A percentile compares a stretch with the other conserved stretches of the same genome.
These are phyloP conservation scores for Oscheius sp. DNA, from an alignment of 2,888 invertebrate species.

Conservation along the genomic window DNA sequence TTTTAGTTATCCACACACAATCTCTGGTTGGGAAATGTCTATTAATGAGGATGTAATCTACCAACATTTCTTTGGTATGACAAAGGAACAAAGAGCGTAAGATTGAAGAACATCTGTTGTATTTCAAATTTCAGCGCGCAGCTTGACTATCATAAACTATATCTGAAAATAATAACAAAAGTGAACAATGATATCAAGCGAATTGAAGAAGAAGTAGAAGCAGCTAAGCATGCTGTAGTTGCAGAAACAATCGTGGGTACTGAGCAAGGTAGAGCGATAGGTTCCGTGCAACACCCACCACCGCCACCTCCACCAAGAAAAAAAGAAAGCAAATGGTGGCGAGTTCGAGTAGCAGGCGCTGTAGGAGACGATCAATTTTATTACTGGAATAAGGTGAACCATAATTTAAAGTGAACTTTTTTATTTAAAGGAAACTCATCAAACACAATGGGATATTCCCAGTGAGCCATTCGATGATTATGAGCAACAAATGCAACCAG, in stretches of 20 bases:
- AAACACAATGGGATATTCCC: constrained; percentile 29
- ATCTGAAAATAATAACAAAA: too few relatives aligned
- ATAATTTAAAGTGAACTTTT: neutral
- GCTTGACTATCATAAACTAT: too few relatives aligned
- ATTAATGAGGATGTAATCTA: too few relatives aligned
- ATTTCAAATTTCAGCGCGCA: too few relatives aligned
- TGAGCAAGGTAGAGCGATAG: neutral
- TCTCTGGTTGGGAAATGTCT: too few relatives aligned
- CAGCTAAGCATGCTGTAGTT: neutral
- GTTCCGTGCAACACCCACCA: neutral
- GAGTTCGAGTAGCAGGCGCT: constrained; percentile 82
- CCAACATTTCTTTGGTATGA: too few relatives aligned
- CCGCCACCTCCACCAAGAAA: constrained; percentile 34
- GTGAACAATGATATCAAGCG: neutral
- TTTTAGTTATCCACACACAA: too few relatives aligned
- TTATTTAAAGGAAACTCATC: constrained; percentile 14
- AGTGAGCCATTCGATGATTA: constrained; percentile 27
- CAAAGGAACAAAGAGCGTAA: too few relatives aligned
- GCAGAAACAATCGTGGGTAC: neutral
- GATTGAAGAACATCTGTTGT: too few relatives aligned
- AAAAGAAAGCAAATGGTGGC: constrained; percentile 82
- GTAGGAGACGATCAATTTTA: constrained; percentile 87
- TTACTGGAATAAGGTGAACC: constrained; percentile 80
- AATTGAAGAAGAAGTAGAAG: neutral
- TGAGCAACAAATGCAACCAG: constrained; percentile 17